Base-by-base conservation (phyloP, 2,888 invertebrate genomes). In the Netelia melanura region DNA sequence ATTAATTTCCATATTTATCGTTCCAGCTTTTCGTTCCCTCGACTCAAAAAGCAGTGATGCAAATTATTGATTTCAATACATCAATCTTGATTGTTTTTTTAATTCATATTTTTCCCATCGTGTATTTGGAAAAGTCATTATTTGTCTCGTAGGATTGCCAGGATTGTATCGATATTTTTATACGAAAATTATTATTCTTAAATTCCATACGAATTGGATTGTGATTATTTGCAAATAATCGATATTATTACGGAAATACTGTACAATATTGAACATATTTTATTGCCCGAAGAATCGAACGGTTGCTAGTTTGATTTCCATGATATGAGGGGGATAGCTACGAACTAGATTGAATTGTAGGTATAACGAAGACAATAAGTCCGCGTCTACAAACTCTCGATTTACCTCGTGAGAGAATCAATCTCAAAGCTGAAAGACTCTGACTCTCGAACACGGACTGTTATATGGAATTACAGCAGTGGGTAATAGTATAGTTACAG, bases 401-500 rank as follows among this genome's bases (percentile, higher is more conserved):
- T 72, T 58, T n/a, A 17, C 38, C 70, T 54, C 76, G 70, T 64
- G 75, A 64, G 75, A 70, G 43, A 70, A 70, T 71, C 21, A 17
- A 68, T 77, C 56, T 77, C 58, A 43, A n/a, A 43, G 56, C 17
- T 23, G n/a, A 23, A 23, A 77, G 56, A 5, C 54, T n/a, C 25
- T 14, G 56, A 76, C 44, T 64, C 38, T 67, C 21, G 23, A 10
- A 25, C n/a, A 62, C 14, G 30, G 10, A 62, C 30, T 71, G 38
- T 38, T 38, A 38, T 38, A 71, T 80, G 65, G 65, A 65, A 80
- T 72, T 65, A 80, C 65, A 21, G 43, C 54, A 72, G 43, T 30
- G 72, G 54, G 65, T 65, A 58, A 72, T 72, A 58, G 77, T 64
- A 71, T 64, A 58, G 68, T 58, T 54, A 68, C 43, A 71, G 81